Evolutionary conservation across 2,888 invertebrate genomes (phyloP).

Genomic region (Volucella inflata): DNA sequence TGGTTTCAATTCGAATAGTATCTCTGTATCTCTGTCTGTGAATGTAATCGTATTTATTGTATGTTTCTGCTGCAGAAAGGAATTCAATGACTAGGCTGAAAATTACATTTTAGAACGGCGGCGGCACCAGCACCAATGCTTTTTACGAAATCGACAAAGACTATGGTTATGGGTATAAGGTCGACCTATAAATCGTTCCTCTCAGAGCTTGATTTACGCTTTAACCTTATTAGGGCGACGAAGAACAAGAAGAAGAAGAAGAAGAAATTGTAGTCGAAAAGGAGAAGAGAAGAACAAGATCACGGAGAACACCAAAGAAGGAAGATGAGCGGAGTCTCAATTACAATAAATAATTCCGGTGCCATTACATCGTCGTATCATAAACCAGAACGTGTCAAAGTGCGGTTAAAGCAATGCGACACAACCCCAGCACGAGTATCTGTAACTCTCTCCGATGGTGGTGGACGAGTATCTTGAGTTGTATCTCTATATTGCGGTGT

Average conservation of each 20-base stretch:
- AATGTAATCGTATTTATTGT: constrained; percentile 25
- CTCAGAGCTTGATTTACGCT: constrained; percentile 68
- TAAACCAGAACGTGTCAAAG: constrained; percentile 75
- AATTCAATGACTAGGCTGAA: constrained; percentile 64
- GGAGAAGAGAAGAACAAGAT: constrained; percentile 5
- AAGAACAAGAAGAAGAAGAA: background rate
- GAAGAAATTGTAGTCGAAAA: background rate
- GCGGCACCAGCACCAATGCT: constrained; percentile 9
- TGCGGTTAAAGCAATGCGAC: constrained; percentile 49
- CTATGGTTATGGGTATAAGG: constrained; percentile 56
- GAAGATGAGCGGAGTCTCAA: constrained; percentile 54
- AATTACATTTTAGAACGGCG: constrained; percentile 41
- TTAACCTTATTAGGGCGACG: constrained; percentile 61
- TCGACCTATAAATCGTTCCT: constrained; percentile 69
- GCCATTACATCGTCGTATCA: constrained; percentile 70
- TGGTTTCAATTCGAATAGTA: constrained; percentile 37
- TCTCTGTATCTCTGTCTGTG: constrained; percentile 25
- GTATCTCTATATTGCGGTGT: constrained; percentile 33
- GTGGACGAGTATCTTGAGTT: background rate
- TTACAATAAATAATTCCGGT: constrained; percentile 74
- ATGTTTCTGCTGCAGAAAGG: constrained; percentile 6
- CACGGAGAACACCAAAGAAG: constrained; percentile 12
- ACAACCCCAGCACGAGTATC: constrained; percentile 21
- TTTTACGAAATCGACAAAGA: background rate
- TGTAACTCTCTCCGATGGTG: background rate